These are phyloP conservation scores for Sclerodermus sp. DNA, from an alignment of 2,888 invertebrate species.

Conservation along the genomic window DNA sequence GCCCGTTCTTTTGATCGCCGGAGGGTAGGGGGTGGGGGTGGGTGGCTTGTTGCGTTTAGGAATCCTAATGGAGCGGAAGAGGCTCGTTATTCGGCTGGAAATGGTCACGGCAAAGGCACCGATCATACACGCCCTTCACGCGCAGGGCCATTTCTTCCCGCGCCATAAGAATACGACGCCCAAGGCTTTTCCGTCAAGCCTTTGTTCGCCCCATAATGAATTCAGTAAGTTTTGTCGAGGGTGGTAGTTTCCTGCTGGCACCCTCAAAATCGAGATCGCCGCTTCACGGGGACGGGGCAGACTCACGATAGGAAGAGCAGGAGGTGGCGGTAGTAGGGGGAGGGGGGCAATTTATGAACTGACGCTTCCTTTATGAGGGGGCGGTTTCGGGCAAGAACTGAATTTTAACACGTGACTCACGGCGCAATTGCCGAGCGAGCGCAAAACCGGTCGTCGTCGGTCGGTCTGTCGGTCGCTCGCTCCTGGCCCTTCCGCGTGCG, in stretches of 20 bases:
- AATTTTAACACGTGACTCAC: constrained; percentile 53
- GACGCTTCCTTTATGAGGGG: constrained; percentile 54
- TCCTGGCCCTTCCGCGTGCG: neutral
- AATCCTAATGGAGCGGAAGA: too few species aligned
- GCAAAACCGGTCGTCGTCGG: too few species aligned
- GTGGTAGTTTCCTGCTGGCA: constrained; percentile 55
- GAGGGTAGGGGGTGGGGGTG: too few species aligned
- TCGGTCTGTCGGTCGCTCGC: too few species aligned
- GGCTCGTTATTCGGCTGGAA: too few species aligned
- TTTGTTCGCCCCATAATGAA: constrained; percentile 54
- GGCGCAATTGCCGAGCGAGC: constrained; percentile 28
- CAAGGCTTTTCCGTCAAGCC: constrained; percentile 43
- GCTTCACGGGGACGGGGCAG: too few species aligned
- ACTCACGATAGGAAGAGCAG: too few species aligned
- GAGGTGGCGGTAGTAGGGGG: too few species aligned
- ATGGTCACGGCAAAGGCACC: too few species aligned
- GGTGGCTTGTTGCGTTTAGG: too few species aligned
- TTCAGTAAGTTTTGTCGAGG: constrained; percentile 55
- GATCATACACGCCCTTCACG: neutral
- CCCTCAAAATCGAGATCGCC: constrained; percentile 53
- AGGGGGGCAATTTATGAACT: constrained; percentile 52
- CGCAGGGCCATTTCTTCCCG: constrained; percentile 11
- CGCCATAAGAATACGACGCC: constrained; percentile 33
- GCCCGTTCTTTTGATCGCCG: too few species aligned
- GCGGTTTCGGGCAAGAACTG: constrained; percentile 45